A percentile compares a stretch with the other conserved stretches of the same genome.
These are phyloP conservation scores for Calameuta pallipes DNA, from an alignment of 2,888 invertebrate genomes.

Conservation along the genomic window DNA sequence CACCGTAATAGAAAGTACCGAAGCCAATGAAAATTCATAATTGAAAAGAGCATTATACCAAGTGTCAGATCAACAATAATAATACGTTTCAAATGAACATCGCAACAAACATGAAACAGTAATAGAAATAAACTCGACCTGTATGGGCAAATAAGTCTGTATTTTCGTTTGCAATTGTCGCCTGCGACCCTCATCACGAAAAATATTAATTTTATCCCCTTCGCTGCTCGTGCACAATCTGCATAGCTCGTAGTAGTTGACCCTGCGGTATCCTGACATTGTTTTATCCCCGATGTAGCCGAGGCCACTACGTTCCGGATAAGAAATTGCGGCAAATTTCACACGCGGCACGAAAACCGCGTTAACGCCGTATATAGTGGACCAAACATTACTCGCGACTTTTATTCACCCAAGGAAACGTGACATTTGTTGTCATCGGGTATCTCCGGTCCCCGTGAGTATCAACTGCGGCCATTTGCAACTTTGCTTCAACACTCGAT, in stretches of 20 bases:
- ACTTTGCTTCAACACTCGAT: background rate
- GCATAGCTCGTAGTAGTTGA: conserved; percentile 79
- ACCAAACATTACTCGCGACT: conserved; percentile 3
- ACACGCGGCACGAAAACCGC: background rate
- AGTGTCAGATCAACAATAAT: conserved; percentile 5
- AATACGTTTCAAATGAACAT: background rate
- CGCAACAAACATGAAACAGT: background rate
- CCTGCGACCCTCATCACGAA: conserved; percentile 74
- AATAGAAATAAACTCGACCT: conserved; percentile 61
- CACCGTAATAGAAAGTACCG: background rate
- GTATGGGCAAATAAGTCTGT: conserved; percentile 73
- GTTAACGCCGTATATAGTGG: background rate
- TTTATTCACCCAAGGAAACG: conserved; percentile 11
- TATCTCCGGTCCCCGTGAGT: conserved; percentile 30
- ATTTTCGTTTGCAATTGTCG: conserved; percentile 76
- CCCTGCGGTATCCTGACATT: conserved; percentile 77
- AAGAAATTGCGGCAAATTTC: background rate
- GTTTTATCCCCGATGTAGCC: conserved; percentile 36
- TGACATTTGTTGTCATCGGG: conserved; percentile 23
- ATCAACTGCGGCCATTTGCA: conserved; percentile 47
- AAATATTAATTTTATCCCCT: conserved; percentile 75
- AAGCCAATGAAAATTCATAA: background rate
- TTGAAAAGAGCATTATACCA: background rate
- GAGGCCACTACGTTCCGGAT: background rate
- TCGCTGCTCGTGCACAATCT: conserved; percentile 77